These are phyloP conservation scores for Gorsachius goisagi DNA, from an alignment of 2,113 vertebrate species.

Conservation along the genomic window DNA sequence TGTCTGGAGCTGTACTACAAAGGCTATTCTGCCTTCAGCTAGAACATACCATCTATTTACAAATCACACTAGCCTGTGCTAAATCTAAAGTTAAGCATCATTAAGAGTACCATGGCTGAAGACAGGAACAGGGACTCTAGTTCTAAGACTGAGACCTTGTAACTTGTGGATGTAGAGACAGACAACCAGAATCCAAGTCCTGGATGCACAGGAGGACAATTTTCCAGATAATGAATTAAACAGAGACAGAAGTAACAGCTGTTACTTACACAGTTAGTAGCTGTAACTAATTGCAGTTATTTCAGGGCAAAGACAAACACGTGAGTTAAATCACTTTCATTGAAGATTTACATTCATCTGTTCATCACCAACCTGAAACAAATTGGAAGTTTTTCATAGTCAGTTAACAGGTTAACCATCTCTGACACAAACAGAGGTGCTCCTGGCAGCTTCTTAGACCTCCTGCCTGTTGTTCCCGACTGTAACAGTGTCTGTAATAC, in stretches of 20 bases:
- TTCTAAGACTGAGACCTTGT: background rate
- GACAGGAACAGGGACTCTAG: too few species aligned
- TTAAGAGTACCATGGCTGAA: background rate
- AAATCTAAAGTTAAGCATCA: background rate
- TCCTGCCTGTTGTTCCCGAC: background rate
- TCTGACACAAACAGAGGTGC: background rate
- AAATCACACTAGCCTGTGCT: rapidly evolving
- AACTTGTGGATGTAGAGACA: too few species aligned
- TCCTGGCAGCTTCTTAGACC: background rate
- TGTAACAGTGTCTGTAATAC: background rate
- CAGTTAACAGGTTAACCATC: background rate
- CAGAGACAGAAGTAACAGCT: background rate
- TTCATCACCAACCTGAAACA: background rate
- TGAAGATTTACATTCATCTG: background rate
- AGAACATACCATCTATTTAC: background rate
- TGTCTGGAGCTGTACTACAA: background rate
- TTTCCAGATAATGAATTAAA: background rate
- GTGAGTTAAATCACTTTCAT: background rate
- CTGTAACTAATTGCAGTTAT: background rate
- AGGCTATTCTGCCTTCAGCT: background rate
- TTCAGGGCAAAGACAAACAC: background rate
- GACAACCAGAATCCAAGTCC: background rate
- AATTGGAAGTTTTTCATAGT: background rate
- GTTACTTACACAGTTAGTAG: background rate
- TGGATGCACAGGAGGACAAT: background rate